Percentiles rank a stretch among this genome's conserved stretches.
Conservation (phyloP, 2,888 invertebrate species). For the Drosophila bunnanda region DNA sequence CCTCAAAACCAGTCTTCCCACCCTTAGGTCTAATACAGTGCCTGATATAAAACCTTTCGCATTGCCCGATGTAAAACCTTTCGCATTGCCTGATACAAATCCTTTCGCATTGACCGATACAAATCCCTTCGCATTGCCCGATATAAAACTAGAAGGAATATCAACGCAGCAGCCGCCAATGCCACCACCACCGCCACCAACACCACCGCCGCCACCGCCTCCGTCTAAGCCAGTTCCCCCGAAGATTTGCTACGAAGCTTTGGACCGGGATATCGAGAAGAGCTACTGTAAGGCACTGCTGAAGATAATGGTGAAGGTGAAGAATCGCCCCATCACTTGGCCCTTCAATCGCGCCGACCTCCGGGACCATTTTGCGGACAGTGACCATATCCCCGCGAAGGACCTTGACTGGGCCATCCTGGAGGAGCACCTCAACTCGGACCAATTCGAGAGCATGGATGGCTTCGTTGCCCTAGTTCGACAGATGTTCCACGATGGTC, state of each 20-base stretch:
- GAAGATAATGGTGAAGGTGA: conserved; percentile 27
- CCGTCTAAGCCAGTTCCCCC: not conserved
- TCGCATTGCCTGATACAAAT: too few relatives aligned
- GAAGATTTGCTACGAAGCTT: conserved; percentile 6
- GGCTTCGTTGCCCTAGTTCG: conserved; percentile 29
- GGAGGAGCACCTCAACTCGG: not conserved
- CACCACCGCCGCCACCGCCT: not conserved
- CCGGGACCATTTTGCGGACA: conserved; percentile 20
- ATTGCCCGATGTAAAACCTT: too few relatives aligned
- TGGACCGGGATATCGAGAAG: conserved; percentile 43
- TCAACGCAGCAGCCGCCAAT: not conserved
- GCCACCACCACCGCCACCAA: not conserved
- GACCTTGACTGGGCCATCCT: conserved; percentile 38
- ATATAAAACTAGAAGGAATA: not conserved
- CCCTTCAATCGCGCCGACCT: conserved; percentile 24
- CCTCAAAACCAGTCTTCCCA: not conserved
- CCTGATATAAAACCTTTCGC: too few relatives aligned
- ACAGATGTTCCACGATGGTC: conserved; percentile 40
- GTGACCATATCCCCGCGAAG: conserved; percentile 12
- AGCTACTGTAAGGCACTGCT: conserved; percentile 38
- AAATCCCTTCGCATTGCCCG: too few relatives aligned
- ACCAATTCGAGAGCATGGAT: conserved; percentile 26
- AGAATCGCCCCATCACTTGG: conserved; percentile 38
- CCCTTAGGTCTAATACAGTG: not conserved
- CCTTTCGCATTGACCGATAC: too few relatives aligned